Conservation (phyloP, 2,888 invertebrate species). For the Catocala sponsa region DNA sequence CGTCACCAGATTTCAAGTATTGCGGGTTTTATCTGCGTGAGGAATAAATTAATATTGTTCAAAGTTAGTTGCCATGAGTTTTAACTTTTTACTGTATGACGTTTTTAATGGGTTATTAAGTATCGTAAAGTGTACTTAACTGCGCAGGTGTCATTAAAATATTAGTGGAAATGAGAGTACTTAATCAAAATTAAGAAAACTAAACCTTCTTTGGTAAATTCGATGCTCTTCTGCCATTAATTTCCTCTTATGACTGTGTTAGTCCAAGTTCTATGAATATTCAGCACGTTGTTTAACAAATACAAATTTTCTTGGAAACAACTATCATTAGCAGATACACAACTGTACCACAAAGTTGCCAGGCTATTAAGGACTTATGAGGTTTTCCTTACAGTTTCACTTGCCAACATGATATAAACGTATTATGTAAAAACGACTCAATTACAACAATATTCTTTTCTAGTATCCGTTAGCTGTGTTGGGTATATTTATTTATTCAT, state of each 20-base stretch:
- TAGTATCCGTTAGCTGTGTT: too few relatives aligned
- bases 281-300: constrained; percentile 1
- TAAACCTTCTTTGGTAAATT: not conserved
- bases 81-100: too few relatives aligned
- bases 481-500: too few relatives aligned
- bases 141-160: too few relatives aligned
- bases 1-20: too few relatives aligned
- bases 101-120: too few relatives aligned
- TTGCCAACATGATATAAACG: not conserved
- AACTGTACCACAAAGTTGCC: not conserved
- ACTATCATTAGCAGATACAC: not conserved
- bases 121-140: too few relatives aligned
- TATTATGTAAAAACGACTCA: not conserved
- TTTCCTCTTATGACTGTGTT: constrained; percentile 2
- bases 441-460: not conserved
- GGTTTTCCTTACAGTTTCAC: not conserved
- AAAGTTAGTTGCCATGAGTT: too few relatives aligned
- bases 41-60: too few relatives aligned
- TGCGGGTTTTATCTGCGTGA: too few relatives aligned
- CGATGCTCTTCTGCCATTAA: not conserved
- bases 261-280: constrained; percentile 1
- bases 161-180: too few relatives aligned
- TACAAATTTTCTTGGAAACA: constrained; percentile 3
- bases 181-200: not conserved
- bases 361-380: not conserved